Base-by-base conservation (phyloP, 2,797 vertebrate species). In the Hydrophis major region DNA sequence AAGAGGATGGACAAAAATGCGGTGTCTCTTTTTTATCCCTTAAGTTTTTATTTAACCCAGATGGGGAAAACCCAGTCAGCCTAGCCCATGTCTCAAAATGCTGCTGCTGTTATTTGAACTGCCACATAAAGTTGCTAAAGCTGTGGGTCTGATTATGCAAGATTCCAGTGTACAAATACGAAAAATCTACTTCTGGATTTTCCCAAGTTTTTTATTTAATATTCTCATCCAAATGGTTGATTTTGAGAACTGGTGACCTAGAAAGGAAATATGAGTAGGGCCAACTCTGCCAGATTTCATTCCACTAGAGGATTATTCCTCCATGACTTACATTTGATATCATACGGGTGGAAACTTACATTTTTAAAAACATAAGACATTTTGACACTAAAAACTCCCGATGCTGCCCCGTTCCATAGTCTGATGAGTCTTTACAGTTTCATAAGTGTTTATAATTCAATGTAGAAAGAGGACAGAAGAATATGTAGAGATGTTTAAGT, bases 51-150 rank as follows among this genome's bases (percentile, higher is more conserved):
- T 27, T 87, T 27, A 87, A 53, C 25, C 27, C 78, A 89, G 87
- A 50, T 92, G 87, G 87, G 92, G 47, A 89, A 92, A 92, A 74
- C 28, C 91, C 42, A 92, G 28, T 20, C 12, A 53, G 57, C 88
- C 83, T 89, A 63, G 69, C 86, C 57, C 83, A 42, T 42, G 37
- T 28, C 42, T 20, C 4, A 86, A 60, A 83, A 86, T 87, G 6
- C 50, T 56, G 74, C 4, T 18, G 27, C 88, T 42, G 57, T 18
- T 32, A 42, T 89, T 92, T 92, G n/a, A 83, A 28, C 28, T 86
- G 88, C 47, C n/a, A 50, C 8, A 1, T 88, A 14, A 63, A 74
- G 61, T 63, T 88, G 87, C 63, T 57, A 59, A 25, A 10, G 12
- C 59, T 86, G 47, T 89, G 25, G 32, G 8, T 86, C 42, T 27